Evolutionary conservation across 2,113 vertebrate species (phyloP), one percentile per base, ranked within the genome.

Genomic region (Hippocampus zosterae): DNA sequence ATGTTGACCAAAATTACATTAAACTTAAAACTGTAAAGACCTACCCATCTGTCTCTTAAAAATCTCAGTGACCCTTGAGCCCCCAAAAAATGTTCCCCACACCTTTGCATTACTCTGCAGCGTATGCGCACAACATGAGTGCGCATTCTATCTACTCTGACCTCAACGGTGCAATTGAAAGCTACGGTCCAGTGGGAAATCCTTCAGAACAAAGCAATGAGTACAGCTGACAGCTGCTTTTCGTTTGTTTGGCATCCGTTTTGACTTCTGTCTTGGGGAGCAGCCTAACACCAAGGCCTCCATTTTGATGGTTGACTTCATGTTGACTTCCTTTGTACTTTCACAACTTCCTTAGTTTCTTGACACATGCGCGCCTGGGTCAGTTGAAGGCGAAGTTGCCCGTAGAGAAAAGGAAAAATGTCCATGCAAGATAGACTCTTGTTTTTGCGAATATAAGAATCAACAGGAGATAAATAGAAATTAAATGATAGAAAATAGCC

Each of bases 91-190:
- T 29, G 3, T n/a, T 10, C 23, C 5, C 19, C 3, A 18, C 48
- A 21, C 48, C 48, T 10, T 10, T 52, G 50, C 50, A 48, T 6
- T 21, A n/a, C 19, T 7, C n/a, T 9, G 10, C 52, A n/a, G 11
- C 9, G 21, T 19, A 8, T n/a, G 33, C 11, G 3, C 9, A 19
- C 10, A 13, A 44, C 23, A 21, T 63, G 11, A 2, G 59, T 65
- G 80, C 4, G 3, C 78, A 42, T 85, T 84, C 74, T 65, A 53
- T 76, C 73, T 70, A 68, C 53, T 83, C 82, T 62, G 77, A 50
- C 69, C 73, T 67, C 87, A 84, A 81, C 65, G 70, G 78, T 71
- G 55, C 44, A 79, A 84, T 88, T 82, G 67, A 85, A 84, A 85
- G 84, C 7, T 23, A 29, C 1, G 74, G 55, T 80, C 81, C 69